Evolutionary conservation across 2,113 vertebrate species (phyloP).

Genomic region (Electrona antarctica): DNA sequence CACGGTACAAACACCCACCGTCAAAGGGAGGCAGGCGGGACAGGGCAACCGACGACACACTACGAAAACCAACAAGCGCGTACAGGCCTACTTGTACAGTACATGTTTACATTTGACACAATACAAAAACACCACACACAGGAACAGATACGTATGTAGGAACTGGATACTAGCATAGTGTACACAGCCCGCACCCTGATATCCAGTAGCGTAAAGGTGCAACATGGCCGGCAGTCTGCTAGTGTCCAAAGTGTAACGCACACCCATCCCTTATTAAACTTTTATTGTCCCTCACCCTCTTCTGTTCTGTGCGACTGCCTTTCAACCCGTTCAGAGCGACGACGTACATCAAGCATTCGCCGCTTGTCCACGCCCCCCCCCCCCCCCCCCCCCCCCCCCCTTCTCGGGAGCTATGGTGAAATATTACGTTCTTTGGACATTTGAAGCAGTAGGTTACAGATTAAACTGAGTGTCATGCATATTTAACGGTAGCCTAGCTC

Average conservation of each 20-base stretch:
- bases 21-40: too few relatives aligned
- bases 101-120: neutral
- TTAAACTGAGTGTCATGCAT: slow-evolving; percentile 61
- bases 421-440: slow-evolving; percentile 51
- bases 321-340: neutral
- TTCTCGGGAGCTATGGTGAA: slow-evolving; percentile 22
- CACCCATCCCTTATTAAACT: neutral
- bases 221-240: neutral
- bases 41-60: too few relatives aligned
- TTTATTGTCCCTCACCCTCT: neutral
- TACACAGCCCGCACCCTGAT: neutral
- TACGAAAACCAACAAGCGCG: too few relatives aligned
- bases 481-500: slow-evolving; percentile 28
- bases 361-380: neutral
- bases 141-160: neutral
- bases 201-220: too few relatives aligned
- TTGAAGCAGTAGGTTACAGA: slow-evolving; percentile 62
- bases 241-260: neutral
- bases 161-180: neutral
- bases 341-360: slow-evolving; percentile 5
- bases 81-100: too few relatives aligned
- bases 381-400: too few relatives aligned
- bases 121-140: neutral
- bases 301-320: neutral
- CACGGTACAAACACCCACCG: too few relatives aligned